These are phyloP conservation scores for Caenorhabditis virilis DNA, from an alignment of 2,888 invertebrate genomes.

Conservation along the genomic window DNA sequence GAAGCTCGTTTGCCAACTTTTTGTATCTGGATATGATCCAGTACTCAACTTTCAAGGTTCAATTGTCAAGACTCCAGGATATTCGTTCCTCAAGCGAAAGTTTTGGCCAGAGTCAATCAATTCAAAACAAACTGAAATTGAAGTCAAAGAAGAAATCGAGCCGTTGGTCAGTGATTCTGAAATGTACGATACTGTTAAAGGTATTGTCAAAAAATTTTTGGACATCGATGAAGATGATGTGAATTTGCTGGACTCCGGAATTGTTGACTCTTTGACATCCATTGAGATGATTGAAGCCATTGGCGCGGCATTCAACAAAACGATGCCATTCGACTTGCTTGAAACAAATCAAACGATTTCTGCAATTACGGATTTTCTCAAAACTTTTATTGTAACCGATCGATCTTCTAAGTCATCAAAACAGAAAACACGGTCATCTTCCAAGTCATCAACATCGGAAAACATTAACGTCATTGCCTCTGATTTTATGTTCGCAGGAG, in stretches of 20 bases:
- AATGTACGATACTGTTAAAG: conserved; percentile 8
- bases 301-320: conserved; percentile 34
- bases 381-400: conserved; percentile 9
- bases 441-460: background rate
- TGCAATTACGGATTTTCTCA: conserved; percentile 30
- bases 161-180: background rate
- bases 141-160: conserved; percentile 5
- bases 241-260: conserved; percentile 31
- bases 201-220: conserved; percentile 34
- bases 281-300: conserved; percentile 49
- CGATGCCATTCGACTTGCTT: conserved; percentile 45
- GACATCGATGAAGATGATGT: conserved; percentile 32
- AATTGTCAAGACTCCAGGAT: conserved; percentile 42
- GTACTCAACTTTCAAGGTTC: conserved; percentile 22
- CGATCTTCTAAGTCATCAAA: background rate
- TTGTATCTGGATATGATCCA: conserved; percentile 38
- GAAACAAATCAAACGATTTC: conserved; percentile 34
- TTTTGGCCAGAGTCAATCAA: conserved; percentile 46
- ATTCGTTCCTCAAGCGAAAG: conserved; percentile 42
- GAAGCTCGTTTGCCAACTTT: conserved; percentile 36
- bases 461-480: conserved; percentile 17
- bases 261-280: conserved; percentile 43
- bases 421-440: background rate
- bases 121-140: background rate
- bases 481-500: conserved; percentile 36